Evolutionary conservation across 2,797 vertebrate species (phyloP), one percentile per base, ranked within the genome.

Genomic region (Serranus cabrilla): DNA sequence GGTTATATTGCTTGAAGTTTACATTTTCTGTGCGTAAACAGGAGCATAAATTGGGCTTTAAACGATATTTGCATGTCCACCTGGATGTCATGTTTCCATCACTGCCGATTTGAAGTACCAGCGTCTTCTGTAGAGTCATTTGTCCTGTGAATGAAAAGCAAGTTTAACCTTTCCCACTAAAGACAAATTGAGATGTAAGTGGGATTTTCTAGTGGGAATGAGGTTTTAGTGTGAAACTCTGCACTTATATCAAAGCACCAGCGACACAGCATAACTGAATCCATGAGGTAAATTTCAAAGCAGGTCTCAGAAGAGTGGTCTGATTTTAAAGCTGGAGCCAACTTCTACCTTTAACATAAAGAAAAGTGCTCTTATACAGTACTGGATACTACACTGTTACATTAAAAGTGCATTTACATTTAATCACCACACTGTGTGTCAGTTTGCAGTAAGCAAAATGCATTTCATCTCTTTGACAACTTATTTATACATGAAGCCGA

Each of bases 401-500:
- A 66, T 60, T 58, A 20, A 74, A 50, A 34, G 49, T 67, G 31
- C 42, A 69, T 78, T 75, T 54, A 0, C 40, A 63, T 57, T 40
- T 37, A 20, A 61, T 52, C 59, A 43, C 23, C 55, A 2, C 61
- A 27, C 11, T 34, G 23, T 51, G 45, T 23, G 31, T 56, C 42
- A 25, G 20, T 37, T 25, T 71, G 40, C 47, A 59, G 51, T 49
- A 47, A 70, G 34, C 52, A 61, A 75, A 71, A 74, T 56, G 46
- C 27, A 66, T 74, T 77, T 65, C 3, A 6, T 65, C 74, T 78
- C 69, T 42, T 54, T 78, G 74, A 80, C 76, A 73, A 67, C 63
- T 74, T 76, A 85, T 78, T 87, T 71, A 71, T 78, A 71, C 51
- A 57, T 82, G 69, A 73, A 55, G 76, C 56, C 1, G 2, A 68